phyloP scores from a whole-genome alignment of 2,113 vertebrate species.

The Camelus dromedarius region DNA sequence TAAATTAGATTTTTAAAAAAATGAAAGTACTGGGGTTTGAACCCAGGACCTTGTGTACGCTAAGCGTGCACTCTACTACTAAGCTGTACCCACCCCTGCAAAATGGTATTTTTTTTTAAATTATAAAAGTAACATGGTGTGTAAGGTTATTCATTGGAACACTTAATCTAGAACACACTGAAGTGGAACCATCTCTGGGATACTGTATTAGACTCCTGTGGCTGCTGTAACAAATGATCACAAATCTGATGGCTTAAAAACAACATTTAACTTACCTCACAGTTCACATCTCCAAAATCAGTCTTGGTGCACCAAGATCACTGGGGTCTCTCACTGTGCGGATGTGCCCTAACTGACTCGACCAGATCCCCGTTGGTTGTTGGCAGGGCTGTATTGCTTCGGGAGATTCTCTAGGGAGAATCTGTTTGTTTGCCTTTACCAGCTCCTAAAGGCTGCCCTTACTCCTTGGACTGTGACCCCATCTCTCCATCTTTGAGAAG shows the following conservation, averaged over 20 bases:
- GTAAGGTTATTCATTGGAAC: neutral
- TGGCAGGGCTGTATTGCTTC: neutral
- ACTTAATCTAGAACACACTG: neutral
- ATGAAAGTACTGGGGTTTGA: too few species aligned
- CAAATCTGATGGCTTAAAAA: neutral
- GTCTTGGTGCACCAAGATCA: neutral
- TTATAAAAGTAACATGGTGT: neutral
- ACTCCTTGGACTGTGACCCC: neutral
- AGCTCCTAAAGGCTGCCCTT: neutral
- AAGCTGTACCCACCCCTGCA: neutral
- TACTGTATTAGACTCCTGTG: neutral
- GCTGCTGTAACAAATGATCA: neutral
- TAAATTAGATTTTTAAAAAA: neutral
- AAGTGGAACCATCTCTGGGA: rapidly evolving
- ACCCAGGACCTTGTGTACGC: too few species aligned
- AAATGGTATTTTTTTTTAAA: neutral
- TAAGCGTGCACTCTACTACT: too few species aligned
- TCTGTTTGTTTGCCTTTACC: neutral
- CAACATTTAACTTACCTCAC: neutral
- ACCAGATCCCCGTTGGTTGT: too few species aligned
- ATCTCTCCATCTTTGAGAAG: neutral
- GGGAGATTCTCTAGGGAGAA: neutral
- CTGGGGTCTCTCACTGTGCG: too few species aligned
- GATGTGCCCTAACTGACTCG: too few species aligned
- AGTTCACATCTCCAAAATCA: neutral